Conservation (phyloP, 2,888 invertebrate genomes). For the Drosophila monieri region DNA sequence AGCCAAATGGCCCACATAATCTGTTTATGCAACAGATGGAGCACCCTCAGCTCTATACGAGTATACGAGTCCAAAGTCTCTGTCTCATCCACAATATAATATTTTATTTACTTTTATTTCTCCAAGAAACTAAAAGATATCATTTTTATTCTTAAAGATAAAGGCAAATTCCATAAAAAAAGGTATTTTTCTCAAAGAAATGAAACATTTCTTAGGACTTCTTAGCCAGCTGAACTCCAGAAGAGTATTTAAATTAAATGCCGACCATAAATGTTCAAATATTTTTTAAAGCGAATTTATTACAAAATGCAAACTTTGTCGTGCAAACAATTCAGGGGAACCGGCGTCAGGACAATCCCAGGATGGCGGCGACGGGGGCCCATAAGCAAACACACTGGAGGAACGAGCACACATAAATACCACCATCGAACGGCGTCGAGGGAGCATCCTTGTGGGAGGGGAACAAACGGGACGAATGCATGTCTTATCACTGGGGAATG, state of each 20-base stretch:
- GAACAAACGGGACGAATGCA: slow-evolving; percentile 49
- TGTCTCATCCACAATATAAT: neutral
- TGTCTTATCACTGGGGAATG: slow-evolving; percentile 64
- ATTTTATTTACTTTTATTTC: neutral
- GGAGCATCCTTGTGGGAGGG: neutral
- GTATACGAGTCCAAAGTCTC: neutral
- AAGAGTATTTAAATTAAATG: slow-evolving; percentile 67
- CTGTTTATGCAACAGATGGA: slow-evolving; percentile 12
- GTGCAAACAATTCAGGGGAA: slow-evolving; percentile 59
- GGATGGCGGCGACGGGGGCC: slow-evolving; percentile 1
- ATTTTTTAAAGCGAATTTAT: slow-evolving; percentile 68
- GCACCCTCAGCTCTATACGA: neutral
- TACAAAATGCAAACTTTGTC: slow-evolving; percentile 70
- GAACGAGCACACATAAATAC: slow-evolving; percentile 49
- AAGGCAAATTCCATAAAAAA: neutral
- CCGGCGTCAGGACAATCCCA: slow-evolving; percentile 2
- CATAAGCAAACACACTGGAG: slow-evolving; percentile 54
- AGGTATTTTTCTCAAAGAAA: neutral
- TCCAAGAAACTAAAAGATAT: neutral
- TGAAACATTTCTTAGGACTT: slow-evolving; percentile 5
- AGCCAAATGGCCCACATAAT: neutral
- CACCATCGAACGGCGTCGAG: neutral
- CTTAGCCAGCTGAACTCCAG: slow-evolving; percentile 22
- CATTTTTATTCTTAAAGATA: neutral
- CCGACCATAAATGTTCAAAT: slow-evolving; percentile 59